These are phyloP conservation scores for Poecilia wingei DNA, from an alignment of 2,797 vertebrate genomes.

Conservation along the genomic window DNA sequence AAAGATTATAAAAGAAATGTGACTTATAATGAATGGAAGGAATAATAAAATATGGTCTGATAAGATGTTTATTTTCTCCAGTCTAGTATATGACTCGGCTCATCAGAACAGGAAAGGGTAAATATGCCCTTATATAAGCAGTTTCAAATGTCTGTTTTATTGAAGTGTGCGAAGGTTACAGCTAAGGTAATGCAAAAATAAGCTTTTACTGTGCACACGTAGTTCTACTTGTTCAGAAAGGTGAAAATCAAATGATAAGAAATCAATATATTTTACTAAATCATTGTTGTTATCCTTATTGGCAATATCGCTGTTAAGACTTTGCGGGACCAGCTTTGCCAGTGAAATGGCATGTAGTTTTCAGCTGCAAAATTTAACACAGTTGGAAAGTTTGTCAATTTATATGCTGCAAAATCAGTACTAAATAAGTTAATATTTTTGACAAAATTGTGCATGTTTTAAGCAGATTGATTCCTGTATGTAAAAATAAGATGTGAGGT, in stretches of 20 bases:
- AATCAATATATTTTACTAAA: neutral
- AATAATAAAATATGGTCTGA: neutral
- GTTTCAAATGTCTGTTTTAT: neutral
- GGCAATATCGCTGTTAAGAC: neutral
- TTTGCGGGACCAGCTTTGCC: neutral
- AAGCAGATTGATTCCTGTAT: too few species aligned
- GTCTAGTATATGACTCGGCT: neutral
- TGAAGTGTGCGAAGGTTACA: neutral
- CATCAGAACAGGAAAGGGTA: neutral
- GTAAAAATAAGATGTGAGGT: too few species aligned
- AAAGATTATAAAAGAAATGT: constrained; percentile 19
- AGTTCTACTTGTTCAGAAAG: neutral
- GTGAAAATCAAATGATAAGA: neutral
- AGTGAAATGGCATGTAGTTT: neutral
- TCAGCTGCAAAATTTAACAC: neutral
- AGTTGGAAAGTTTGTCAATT: neutral
- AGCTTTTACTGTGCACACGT: neutral
- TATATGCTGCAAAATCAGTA: neutral
- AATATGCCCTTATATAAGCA: neutral
- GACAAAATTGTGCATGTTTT: too few species aligned
- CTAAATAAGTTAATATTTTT: too few species aligned
- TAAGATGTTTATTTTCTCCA: neutral
- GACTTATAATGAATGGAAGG: neutral
- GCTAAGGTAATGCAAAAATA: neutral
- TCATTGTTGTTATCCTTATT: neutral